Evolutionary conservation across 2,888 invertebrate species (phyloP).

Genomic region (Metacarcinus magister): DNA sequence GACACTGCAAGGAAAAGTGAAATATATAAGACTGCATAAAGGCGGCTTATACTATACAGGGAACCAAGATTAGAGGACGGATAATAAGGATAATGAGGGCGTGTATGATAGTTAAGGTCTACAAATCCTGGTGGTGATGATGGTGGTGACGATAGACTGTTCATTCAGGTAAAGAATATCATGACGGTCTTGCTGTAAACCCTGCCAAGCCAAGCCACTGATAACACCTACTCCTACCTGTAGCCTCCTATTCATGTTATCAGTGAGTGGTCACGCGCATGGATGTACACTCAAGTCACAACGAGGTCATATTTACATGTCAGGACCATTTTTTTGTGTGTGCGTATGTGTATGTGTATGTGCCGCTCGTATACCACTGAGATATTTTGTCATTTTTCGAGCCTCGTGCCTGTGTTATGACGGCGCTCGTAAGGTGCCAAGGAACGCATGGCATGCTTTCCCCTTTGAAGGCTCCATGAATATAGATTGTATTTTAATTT

Average conservation of each 20-base stretch:
- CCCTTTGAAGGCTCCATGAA: slow-evolving; percentile 33
- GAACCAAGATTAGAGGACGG: too few species aligned
- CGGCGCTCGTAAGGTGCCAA: neutral
- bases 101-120: neutral
- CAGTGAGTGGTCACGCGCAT: neutral
- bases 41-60: neutral
- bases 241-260: neutral
- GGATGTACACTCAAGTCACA: neutral
- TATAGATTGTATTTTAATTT: slow-evolving; percentile 45
- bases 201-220: neutral
- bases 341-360: neutral
- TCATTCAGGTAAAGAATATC: neutral
- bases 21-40: neutral
- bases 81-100: neutral
- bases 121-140: neutral
- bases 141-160: neutral
- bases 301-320: neutral
- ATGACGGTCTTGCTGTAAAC: neutral
- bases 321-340: neutral
- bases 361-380: neutral
- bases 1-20: neutral
- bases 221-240: neutral
- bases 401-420: neutral
- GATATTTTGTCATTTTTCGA: neutral
- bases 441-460: slow-evolving; percentile 31